Evolutionary conservation across 2,797 vertebrate genomes (phyloP), one percentile per base, ranked within the genome.

Genomic region (Meda fulgida): DNA sequence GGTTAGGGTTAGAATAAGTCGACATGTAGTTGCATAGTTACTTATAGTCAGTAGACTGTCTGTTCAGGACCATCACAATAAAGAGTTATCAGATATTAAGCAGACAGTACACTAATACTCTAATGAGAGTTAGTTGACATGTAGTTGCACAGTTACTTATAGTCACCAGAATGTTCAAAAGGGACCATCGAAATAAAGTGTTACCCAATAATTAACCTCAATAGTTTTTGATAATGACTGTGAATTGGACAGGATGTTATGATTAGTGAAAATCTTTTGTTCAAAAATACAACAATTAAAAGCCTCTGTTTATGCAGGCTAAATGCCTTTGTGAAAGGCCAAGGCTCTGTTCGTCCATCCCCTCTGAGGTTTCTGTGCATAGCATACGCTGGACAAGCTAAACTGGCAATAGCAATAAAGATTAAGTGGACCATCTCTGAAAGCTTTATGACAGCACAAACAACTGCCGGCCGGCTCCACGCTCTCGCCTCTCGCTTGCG

Each of bases 341-440:
- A 80, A 87, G 78, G 79, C 81, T 26, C 55, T 87, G 85, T 86
- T 31, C 82, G 66, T 48, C 88, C 85, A 90, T 90, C 90, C 85
- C 75, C 63, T 77, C 26, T 83, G 89, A 80, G 85, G 84, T 7
- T 88, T 51, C 58, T 87, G 84, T 85, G 88, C 81, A 85, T 85
- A 60, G 86, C 88, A 86, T 85, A 77, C 76, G 31, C 82, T 70
- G 80, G 83, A 88, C 81, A 70, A 91, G 91, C 87, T 70, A 78
- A 88, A 89, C 80, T 89, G 88, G 89, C 92, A 91, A 79, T 82
- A 78, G 63, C 89, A 87, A 88, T 90, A 89, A 89, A 91, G 91
- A 93, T 93, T 87, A 92, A 92, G 90, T 86, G 84, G 84, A 87
- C 70, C 85, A 90, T 90, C 75, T 48, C 91, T 90, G 92, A 92